These are phyloP conservation scores for Leptinotarsa peninsularis DNA, from an alignment of 2,888 invertebrate genomes.

Conservation along the genomic window DNA sequence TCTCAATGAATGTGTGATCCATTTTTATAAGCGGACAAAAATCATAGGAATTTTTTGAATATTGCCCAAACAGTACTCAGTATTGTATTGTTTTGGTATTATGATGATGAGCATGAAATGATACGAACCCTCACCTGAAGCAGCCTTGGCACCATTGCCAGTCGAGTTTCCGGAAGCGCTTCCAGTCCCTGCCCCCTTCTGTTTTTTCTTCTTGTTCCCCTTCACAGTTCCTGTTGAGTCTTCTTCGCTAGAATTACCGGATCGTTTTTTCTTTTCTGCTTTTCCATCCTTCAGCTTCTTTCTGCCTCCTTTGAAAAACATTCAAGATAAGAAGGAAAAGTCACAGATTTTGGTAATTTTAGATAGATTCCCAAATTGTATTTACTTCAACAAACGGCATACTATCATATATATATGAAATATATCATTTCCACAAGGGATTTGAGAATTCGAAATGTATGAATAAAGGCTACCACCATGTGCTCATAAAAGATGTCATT, in stretches of 20 bases:
- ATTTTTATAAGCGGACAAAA: too few relatives aligned
- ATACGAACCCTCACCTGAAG: conserved; percentile 66
- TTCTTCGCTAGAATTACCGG: conserved; percentile 68
- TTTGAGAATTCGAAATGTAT: too few relatives aligned
- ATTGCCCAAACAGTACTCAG: too few relatives aligned
- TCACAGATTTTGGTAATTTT: too few relatives aligned
- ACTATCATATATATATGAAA: too few relatives aligned
- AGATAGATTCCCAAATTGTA: too few relatives aligned
- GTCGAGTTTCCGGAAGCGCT: conserved; percentile 59
- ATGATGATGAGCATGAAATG: conserved; percentile 51
- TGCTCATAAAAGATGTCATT: too few relatives aligned
- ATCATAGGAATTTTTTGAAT: too few relatives aligned
- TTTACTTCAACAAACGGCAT: too few relatives aligned
- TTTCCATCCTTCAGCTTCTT: conserved; percentile 77
- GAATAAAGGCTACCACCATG: too few relatives aligned
- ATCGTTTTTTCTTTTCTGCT: conserved; percentile 72
- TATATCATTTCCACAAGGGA: too few relatives aligned
- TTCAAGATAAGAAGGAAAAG: background rate
- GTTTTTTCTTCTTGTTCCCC: conserved; percentile 70
- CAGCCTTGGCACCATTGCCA: conserved; percentile 61
- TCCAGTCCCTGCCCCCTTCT: conserved; percentile 66
- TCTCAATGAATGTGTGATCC: too few relatives aligned
- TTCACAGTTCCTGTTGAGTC: conserved; percentile 65
- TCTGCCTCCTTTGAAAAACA: conserved; percentile 70
- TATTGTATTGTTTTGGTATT: conserved; percentile 5